A percentile compares a stretch with the other conserved stretches of the same genome.
These are phyloP conservation scores for Trachelipus rathkii DNA, from an alignment of 1,140 invertebrate species.

Conservation along the genomic window DNA sequence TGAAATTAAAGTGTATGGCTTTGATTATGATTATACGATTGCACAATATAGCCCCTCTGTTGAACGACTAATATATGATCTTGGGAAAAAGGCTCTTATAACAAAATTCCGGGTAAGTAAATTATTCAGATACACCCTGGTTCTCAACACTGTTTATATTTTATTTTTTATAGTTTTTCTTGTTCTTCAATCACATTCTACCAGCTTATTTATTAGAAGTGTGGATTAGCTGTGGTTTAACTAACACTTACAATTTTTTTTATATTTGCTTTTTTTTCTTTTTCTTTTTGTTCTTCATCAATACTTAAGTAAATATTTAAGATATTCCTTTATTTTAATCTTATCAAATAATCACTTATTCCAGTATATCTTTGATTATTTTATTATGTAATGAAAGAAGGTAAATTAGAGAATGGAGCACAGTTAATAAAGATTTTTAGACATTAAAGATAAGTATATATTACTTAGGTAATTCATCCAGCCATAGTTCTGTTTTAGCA, in stretches of 20 bases:
- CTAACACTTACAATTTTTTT: no score
- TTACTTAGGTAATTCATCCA: no score
- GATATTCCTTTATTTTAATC: no score
- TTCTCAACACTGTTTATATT: not conserved
- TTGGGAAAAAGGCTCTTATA: constrained; percentile 81
- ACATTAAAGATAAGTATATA: no score
- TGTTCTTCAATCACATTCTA: not conserved
- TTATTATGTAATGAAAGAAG: no score
- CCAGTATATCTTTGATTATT: no score
- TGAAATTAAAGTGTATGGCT: constrained; percentile 92
- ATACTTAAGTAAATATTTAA: not conserved
- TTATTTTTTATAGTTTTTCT: not conserved
- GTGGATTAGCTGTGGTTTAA: not conserved
- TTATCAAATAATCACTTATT: no score
- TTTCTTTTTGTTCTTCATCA: not conserved
- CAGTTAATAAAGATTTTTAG: no score
- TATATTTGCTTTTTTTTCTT: no score
- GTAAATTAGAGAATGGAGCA: no score
- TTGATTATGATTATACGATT: constrained; percentile 97
- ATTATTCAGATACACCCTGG: not conserved
- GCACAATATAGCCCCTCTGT: constrained; percentile 89
- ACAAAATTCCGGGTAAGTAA: constrained; percentile 75
- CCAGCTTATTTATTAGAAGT: constrained; percentile 18
- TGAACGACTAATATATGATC: constrained; percentile 85
- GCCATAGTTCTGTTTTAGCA: no score